Percentiles rank a stretch among this genome's conserved stretches.
Conservation (phyloP, 1,140 invertebrate genomes). For the Thaumetopoea pityocampa region DNA sequence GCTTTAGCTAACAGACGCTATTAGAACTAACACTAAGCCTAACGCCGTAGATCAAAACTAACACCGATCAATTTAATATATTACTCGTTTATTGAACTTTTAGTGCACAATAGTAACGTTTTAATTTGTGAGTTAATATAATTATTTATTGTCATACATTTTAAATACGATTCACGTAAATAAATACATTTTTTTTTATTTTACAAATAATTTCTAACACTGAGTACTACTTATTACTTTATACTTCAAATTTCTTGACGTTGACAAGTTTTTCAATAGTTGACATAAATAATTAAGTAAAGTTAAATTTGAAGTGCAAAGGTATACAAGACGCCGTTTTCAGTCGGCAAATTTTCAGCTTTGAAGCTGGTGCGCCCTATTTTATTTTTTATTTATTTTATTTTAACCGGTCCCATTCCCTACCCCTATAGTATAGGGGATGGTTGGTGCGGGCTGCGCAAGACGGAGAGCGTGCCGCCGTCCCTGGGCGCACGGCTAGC, state of each 20-base stretch:
- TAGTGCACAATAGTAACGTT: too few relatives aligned
- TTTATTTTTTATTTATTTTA: constrained; percentile 50
- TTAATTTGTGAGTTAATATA: too few relatives aligned
- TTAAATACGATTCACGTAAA: too few relatives aligned
- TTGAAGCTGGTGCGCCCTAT: constrained; percentile 39
- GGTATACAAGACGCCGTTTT: not conserved
- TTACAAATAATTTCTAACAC: too few relatives aligned
- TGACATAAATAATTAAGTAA: not conserved
- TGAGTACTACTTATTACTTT: too few relatives aligned
- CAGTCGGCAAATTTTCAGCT: not conserved
- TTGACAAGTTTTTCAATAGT: too few relatives aligned
- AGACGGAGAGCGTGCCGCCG: constrained; percentile 63
- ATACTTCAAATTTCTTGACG: too few relatives aligned
- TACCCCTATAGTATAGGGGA: constrained; percentile 48
- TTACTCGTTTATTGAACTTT: too few relatives aligned
- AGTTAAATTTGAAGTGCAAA: constrained; percentile 2
- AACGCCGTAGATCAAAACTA: constrained; percentile 3
- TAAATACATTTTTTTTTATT: too few relatives aligned
- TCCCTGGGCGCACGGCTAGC: constrained; percentile 59
- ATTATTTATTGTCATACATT: too few relatives aligned
- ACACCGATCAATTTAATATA: constrained; percentile 2
- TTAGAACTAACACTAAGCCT: constrained; percentile 6
- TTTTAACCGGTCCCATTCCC: constrained; percentile 50
- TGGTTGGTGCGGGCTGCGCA: constrained; percentile 51
- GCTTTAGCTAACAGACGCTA: constrained; percentile 22